Conservation (phyloP, 1,140 invertebrate species). For the Cyphomyrmex costatus region DNA sequence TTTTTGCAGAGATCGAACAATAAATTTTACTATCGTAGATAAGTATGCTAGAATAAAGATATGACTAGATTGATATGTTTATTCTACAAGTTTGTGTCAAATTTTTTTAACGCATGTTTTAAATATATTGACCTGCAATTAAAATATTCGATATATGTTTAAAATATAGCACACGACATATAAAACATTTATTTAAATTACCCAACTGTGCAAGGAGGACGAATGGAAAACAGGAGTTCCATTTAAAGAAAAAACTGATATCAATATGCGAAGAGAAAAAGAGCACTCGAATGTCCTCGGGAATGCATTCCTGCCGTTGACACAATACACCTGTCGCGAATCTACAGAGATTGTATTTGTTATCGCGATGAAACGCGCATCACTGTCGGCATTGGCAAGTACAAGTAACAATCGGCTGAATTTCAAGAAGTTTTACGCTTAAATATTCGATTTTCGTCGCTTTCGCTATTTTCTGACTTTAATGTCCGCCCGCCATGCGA, state of each 20-base stretch:
- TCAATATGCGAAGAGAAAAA: background rate
- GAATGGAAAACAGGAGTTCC: background rate
- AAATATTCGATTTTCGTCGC: constrained; percentile 50
- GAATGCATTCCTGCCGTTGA: constrained; percentile 25
- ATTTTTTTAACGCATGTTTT: background rate
- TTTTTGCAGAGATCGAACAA: too few relatives aligned
- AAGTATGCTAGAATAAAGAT: too few relatives aligned
- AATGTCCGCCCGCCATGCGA: background rate
- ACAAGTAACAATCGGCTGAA: background rate
- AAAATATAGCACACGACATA: background rate
- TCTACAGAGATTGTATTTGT: background rate
- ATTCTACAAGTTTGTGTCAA: background rate
- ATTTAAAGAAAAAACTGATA: background rate
- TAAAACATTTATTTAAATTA: background rate
- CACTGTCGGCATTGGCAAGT: background rate
- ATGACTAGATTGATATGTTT: background rate
- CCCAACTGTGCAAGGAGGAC: background rate
- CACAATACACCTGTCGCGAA: constrained; percentile 40
- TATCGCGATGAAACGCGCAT: constrained; percentile 39
- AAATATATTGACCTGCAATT: background rate
- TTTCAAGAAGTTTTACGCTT: background rate
- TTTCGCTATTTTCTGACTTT: constrained; percentile 64
- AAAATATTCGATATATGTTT: background rate
- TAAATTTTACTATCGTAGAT: too few relatives aligned
- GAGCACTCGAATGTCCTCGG: constrained; percentile 4